phyloP scores from a whole-genome alignment of 2,797 vertebrate species.

The Scyliorhinus canicula region DNA sequence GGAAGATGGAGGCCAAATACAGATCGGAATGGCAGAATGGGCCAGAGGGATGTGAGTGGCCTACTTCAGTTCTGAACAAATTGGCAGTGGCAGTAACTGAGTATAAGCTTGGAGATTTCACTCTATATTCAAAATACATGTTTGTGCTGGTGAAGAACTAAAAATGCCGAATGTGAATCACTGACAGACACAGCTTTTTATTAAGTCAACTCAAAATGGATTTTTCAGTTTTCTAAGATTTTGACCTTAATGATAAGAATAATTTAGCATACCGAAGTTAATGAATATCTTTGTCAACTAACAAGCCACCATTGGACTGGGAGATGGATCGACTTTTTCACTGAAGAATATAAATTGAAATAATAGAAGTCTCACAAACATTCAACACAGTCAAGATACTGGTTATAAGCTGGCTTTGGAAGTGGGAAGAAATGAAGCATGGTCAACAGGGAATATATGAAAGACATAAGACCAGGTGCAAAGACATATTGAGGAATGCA shows the following conservation, averaged over 20 bases:
- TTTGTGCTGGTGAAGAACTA: neutral
- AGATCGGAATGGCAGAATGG: neutral
- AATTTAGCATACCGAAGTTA: neutral
- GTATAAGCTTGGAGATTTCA: neutral
- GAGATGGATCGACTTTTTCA: neutral
- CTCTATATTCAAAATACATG: neutral
- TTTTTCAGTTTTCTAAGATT: slow-evolving; percentile 6
- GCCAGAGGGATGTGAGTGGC: neutral
- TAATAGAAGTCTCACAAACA: neutral
- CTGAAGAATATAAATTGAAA: neutral
- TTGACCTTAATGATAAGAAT: neutral
- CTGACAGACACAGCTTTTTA: neutral
- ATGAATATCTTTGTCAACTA: slow-evolving; percentile 1
- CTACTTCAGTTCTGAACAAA: neutral
- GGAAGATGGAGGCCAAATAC: neutral
- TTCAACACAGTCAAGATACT: neutral
- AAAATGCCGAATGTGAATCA: neutral
- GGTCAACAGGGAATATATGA: neutral
- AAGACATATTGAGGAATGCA: neutral
- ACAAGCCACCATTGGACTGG: neutral
- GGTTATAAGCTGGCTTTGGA: no score
- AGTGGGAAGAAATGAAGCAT: neutral
- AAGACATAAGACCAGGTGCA: neutral
- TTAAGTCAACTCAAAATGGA: neutral
- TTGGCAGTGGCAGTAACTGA: neutral